Conservation (phyloP, 2,797 vertebrate species). For the Lithobates pipiens region DNA sequence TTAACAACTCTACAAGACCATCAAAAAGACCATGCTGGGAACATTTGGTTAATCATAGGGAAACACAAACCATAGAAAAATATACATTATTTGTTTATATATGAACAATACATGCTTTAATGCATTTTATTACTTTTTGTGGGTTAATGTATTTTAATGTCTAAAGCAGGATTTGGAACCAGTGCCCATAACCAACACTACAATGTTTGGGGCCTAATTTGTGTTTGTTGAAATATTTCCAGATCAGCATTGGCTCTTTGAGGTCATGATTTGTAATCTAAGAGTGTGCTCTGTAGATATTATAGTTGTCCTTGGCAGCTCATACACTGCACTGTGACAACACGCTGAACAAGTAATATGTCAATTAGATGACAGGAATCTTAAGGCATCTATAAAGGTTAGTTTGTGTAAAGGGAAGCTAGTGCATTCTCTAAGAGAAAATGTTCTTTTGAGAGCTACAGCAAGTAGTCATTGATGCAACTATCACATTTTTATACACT, state of each 20-base stretch:
- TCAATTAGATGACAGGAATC: constrained; percentile 15
- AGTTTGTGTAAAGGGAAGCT: background rate
- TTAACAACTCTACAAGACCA: constrained; percentile 7
- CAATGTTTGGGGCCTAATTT: constrained; percentile 46
- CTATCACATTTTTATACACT: no score
- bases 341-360: constrained; percentile 32
- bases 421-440: background rate
- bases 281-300: constrained; percentile 54
- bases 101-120: constrained; percentile 19
- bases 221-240: constrained; percentile 57
- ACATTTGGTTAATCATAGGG: constrained; percentile 32
- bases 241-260: constrained; percentile 47
- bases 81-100: constrained; percentile 49
- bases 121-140: constrained; percentile 28
- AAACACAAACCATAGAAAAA: constrained; percentile 49
- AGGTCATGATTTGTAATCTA: constrained; percentile 51
- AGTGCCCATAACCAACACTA: constrained; percentile 43
- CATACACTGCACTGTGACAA: constrained; percentile 25
- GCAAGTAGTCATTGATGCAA: no score
- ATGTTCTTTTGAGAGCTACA: background rate
- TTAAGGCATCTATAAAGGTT: background rate
- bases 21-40: constrained; percentile 3
- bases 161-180: constrained; percentile 23
- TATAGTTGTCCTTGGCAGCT: constrained; percentile 54
- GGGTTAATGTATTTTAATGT: constrained; percentile 26